Evolutionary conservation across 2,113 vertebrate species (phyloP).

Genomic region (Oxyruncus cristatus): DNA sequence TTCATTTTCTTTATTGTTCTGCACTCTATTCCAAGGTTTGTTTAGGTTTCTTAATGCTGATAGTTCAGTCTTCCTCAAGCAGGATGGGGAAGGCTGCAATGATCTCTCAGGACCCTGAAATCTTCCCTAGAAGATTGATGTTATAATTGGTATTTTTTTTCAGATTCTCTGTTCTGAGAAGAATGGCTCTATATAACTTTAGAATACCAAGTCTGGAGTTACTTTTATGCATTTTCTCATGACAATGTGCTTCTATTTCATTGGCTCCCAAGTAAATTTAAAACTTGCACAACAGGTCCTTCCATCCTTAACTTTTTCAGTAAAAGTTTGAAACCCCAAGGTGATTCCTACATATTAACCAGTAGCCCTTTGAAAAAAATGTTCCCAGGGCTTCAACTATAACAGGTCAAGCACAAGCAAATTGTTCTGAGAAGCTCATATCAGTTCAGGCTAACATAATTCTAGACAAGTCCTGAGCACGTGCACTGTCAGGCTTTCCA

Average conservation of each 20-base stretch:
- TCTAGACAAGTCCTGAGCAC: background rate
- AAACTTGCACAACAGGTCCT: background rate
- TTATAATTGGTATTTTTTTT: background rate
- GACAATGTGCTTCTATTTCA: background rate
- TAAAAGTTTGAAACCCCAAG: no score
- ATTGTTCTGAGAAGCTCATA: background rate
- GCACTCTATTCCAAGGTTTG: background rate
- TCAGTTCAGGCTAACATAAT: background rate
- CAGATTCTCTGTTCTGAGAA: background rate
- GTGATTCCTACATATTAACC: no score
- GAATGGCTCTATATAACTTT: background rate
- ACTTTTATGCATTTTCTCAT: background rate
- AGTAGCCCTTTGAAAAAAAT: no score
- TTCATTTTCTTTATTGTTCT: background rate
- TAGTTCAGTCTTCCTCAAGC: background rate
- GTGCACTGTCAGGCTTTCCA: background rate
- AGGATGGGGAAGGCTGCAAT: background rate
- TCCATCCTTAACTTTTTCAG: background rate
- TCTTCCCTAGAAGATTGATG: background rate
- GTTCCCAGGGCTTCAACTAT: background rate
- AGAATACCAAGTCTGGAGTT: background rate
- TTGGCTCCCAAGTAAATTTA: background rate
- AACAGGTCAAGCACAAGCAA: background rate
- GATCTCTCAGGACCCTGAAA: background rate
- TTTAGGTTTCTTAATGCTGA: background rate